phyloP scores from a whole-genome alignment of 2,888 invertebrate genomes.

The Galerucella pusilla region DNA sequence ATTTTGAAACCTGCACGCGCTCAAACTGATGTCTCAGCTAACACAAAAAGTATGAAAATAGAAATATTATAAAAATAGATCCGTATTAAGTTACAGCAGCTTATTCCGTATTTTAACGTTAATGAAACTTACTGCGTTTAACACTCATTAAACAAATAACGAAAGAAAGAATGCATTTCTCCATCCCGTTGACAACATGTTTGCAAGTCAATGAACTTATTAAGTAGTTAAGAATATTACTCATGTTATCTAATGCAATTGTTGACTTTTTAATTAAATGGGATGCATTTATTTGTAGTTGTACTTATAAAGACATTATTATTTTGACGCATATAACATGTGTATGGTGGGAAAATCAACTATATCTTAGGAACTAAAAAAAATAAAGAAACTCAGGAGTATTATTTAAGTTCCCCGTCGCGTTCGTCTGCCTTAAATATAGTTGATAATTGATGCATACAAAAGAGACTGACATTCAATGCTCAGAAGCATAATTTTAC shows the following conservation, averaged over 20 bases:
- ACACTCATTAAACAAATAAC: neutral
- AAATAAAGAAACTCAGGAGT: neutral
- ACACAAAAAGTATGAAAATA: neutral
- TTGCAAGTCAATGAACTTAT: conserved; percentile 8
- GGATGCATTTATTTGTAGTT: conserved; percentile 2
- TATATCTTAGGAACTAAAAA: neutral
- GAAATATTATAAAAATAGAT: neutral
- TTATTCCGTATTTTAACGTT: neutral
- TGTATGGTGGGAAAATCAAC: neutral
- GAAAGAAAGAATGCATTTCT: neutral
- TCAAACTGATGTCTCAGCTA: neutral
- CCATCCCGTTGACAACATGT: conserved; percentile 2
- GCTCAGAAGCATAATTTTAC: too few relatives aligned
- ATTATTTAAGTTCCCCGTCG: too few relatives aligned
- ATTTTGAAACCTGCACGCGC: too few relatives aligned
- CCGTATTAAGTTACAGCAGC: neutral
- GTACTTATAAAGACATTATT: neutral
- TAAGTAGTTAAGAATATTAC: conserved; percentile 9
- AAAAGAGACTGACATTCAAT: too few relatives aligned
- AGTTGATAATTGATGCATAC: too few relatives aligned
- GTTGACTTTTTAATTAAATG: conserved; percentile 9
- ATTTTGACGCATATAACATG: neutral
- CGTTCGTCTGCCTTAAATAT: too few relatives aligned
- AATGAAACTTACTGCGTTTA: neutral
- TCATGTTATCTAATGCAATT: conserved; percentile 9